phyloP scores from a whole-genome alignment of 2,113 vertebrate species.

The Hippocampus guttulatus region DNA sequence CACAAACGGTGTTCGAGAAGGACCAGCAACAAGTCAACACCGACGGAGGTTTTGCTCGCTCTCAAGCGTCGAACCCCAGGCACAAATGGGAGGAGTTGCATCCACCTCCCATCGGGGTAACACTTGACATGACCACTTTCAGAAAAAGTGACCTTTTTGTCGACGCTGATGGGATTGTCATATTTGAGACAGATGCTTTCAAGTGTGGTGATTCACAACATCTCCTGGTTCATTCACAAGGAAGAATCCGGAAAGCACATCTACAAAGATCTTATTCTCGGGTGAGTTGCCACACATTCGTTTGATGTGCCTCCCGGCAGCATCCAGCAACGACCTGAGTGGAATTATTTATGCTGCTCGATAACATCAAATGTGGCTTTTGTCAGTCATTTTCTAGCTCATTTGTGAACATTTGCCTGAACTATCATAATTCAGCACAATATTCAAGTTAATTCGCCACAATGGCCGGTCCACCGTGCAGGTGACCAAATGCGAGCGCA shows the following conservation, averaged over 20 bases:
- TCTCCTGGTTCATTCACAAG: constrained; percentile 36
- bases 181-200: constrained; percentile 43
- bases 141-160: constrained; percentile 28
- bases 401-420: constrained; percentile 28
- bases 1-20: constrained; percentile 36
- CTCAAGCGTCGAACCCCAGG: constrained; percentile 1
- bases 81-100: background rate
- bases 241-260: constrained; percentile 12
- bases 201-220: constrained; percentile 34
- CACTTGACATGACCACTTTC: constrained; percentile 29
- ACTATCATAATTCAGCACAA: constrained; percentile 21
- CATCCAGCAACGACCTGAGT: constrained; percentile 32
- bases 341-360: constrained; percentile 28
- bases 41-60: constrained; percentile 49
- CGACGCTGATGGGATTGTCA: constrained; percentile 12
- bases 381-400: constrained; percentile 18
- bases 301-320: constrained; percentile 44
- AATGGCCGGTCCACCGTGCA: constrained; percentile 14
- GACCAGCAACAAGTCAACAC: constrained; percentile 52
- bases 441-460: constrained; percentile 36
- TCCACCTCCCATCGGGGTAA: constrained; percentile 21
- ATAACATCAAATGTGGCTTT: constrained; percentile 19
- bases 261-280: constrained; percentile 38
- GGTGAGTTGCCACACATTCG: constrained; percentile 31
- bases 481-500: constrained; percentile 16